These are phyloP conservation scores for human (Homo sapiens) DNA, from an alignment of 2,113 vertebrate species.

Conservation along the genomic window GRCh38 chr1:60904501-60905000, in stretches of 20 bases:
- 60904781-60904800: background rate
- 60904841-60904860: background rate
- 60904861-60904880: background rate
- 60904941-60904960: background rate
- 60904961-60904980: background rate
- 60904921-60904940: background rate
- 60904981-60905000: background rate
- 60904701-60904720: background rate
- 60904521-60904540: constrained; percentile 63
- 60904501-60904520: constrained; percentile 44
- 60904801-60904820: background rate
- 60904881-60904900: background rate
- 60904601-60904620: background rate
- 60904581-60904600: constrained; percentile 22
- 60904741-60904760: background rate
- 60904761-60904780: background rate
- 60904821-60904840: background rate
- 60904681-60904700: background rate
- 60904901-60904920: no score
- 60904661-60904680: background rate
- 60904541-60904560: constrained; percentile 36
- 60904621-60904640: constrained; percentile 1
- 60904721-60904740: background rate
- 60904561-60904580: constrained; percentile 61
- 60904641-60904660: background rate